Base-by-base conservation (phyloP, 92 coral and sea anemone genomes). In the Phenganax marumi region DNA sequence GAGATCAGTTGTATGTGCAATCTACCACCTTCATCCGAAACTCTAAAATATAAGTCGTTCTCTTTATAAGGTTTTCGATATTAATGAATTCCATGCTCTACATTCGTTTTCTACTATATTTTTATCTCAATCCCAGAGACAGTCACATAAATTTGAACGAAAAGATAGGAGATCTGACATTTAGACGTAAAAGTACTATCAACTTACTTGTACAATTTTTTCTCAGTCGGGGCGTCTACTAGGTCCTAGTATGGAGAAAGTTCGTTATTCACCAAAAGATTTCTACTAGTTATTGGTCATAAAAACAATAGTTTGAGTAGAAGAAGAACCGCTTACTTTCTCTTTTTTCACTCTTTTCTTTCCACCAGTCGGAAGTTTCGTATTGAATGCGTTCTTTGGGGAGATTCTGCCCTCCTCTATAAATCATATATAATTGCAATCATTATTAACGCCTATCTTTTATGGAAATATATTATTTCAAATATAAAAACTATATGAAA, bases 11-110 rank as follows among this genome's bases (percentile, higher is more conserved):
- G 52, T 19, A 81, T 63, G 26, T 73, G 63, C 62, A 86, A 50
- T 8, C 19, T 49, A 10, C 86, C 89, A 65, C 83, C 58, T 14
- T 80, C 86, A 55, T 86, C 89, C 1, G 89, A 86, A 24, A 86
- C 60, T 33, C 89, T 86, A 21, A 10, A 66, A 66, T 66, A 1
- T 66, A 25, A 14, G 24, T 33, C 5, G 43, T 5, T 33, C 43
- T 33, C 5, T 33, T 33, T 5, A 33, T 33, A 5, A 33, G 43
- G 43, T 33, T 33, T 33, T 33, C 43, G 3, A 33, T 33, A 33
- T 33, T 33, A 33, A 5, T 1, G 43, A 33, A 33, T 33, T 33
- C 43, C 43, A 33, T 33, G 43, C 5, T 33, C 43, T 33, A 33
- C 43, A 33, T 33, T 5, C 0, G 5, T 33, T 33, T 2, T 33